phyloP scores from a whole-genome alignment of 2,888 invertebrate genomes.

The Creontiades dilutus region DNA sequence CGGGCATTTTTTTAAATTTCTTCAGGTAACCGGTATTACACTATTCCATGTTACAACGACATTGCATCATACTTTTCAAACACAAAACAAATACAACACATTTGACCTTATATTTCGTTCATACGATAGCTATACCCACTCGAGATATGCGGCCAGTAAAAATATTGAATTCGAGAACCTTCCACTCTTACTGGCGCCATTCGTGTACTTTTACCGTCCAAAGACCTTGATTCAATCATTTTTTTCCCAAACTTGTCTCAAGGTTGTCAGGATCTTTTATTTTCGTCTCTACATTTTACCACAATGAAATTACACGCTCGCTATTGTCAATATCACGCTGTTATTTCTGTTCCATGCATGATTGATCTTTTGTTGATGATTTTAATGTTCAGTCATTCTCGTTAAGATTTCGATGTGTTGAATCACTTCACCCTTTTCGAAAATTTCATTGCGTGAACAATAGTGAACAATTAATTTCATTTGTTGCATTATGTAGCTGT shows the following conservation, averaged over 20 bases:
- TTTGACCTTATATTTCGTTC: neutral
- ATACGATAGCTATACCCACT: too few species aligned
- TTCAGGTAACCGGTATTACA: too few species aligned
- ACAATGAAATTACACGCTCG: constrained; percentile 17
- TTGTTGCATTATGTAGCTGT: neutral
- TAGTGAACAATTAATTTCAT: neutral
- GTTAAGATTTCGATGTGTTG: too few species aligned
- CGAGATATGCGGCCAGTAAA: neutral
- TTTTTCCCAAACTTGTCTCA: neutral
- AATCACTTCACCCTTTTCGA: neutral
- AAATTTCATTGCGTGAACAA: neutral
- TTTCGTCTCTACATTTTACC: constrained; percentile 20
- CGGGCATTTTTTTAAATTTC: too few species aligned
- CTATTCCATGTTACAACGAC: too few species aligned
- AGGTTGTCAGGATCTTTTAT: constrained; percentile 27
- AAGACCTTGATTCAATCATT: neutral
- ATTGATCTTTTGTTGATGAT: neutral
- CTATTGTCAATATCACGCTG: constrained; percentile 3
- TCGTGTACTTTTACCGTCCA: neutral
- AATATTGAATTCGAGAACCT: constrained; percentile 1
- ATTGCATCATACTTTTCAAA: neutral
- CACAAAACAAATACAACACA: neutral
- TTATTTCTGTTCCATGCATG: neutral
- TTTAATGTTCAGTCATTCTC: neutral
- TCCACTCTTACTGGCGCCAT: constrained; percentile 18